Percentiles rank a stretch among this genome's conserved stretches.
Conservation (phyloP, 2,113 vertebrate species). For the Hucho hucho region DNA sequence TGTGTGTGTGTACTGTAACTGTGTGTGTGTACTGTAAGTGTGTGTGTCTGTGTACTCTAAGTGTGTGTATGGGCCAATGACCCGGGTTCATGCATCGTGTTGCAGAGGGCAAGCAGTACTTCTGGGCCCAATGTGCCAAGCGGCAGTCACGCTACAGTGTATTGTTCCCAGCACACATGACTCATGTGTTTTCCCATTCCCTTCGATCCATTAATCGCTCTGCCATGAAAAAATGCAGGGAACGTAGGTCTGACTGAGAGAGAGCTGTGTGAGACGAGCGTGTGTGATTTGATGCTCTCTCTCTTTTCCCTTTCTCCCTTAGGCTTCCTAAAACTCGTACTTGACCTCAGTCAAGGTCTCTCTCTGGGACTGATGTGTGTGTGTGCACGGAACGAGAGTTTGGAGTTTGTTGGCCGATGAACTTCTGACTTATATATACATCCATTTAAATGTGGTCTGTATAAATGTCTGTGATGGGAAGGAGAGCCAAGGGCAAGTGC, state of each 20-base stretch:
- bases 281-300: too few species aligned
- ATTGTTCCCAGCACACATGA: not conserved
- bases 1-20: not conserved
- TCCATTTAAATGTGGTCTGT: constrained; percentile 2
- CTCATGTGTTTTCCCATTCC: not conserved
- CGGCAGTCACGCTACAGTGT: not conserved
- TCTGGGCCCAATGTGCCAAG: not conserved
- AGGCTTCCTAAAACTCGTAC: too few species aligned
- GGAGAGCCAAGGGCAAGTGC: not conserved
- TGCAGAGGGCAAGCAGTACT: not conserved
- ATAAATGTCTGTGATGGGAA: constrained; percentile 12
- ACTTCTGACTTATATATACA: constrained; percentile 21
- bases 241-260: too few species aligned
- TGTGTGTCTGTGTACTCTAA: not conserved
- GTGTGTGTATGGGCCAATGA: not conserved
- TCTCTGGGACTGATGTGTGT: too few species aligned
- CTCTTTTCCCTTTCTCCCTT: too few species aligned
- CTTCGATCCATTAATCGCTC: too few species aligned
- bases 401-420: constrained; percentile 1
- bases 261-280: too few species aligned
- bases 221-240: too few species aligned
- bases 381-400: too few species aligned
- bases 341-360: too few species aligned
- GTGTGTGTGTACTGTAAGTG: not conserved
- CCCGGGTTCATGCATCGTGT: not conserved